Evolutionary conservation across 2,888 invertebrate species (phyloP), one percentile per base, ranked within the genome.

Genomic region (Eristalis intricaria): DNA sequence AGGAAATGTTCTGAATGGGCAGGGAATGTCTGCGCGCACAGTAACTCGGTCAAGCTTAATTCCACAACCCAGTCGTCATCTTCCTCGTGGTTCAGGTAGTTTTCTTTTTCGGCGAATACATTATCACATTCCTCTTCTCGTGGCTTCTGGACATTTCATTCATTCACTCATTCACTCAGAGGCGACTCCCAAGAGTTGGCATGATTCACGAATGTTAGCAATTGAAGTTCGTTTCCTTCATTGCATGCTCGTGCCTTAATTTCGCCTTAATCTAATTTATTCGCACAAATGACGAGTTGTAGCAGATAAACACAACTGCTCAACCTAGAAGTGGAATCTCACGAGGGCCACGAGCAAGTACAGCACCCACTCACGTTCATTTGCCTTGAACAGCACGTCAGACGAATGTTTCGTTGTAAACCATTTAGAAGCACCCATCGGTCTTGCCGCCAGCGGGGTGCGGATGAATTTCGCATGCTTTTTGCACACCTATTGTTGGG

Each of bases 381-480:
- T 32, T 32, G 43, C n/a, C 19, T 50, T 8, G 19, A 50, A 50
- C 19, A 1, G n/a, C 50, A 19, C 50, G 50, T 19, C 50, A 19
- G 8, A 50, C 19, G 19, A 50, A 19, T 50, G 50, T 19, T 5
- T 7, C 1, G 1, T 19, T 19, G 19, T 19, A 19, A 19, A 8
- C n/a, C 19, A 19, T 50, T 50, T n/a, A 50, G n/a, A 50, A 50
- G 43, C 7, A 50, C 43, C 19, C 8, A 19, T 19, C 50, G 19
- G 5, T 50, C 8, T 7, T 50, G 50, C 50, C 40, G 2, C 26
- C 26, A 2, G 29, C 40, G 40, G 13, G n/a, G n/a, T n/a, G 4
- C 1, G n/a, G n/a, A 7, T 4, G n/a, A 50, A 22, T 19, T 50
- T 74, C 15, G 80, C 63, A 73, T 68, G 80, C 23, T 50, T 19